These are phyloP conservation scores for Philonicus albiceps DNA, from an alignment of 2,888 invertebrate genomes.

Conservation along the genomic window DNA sequence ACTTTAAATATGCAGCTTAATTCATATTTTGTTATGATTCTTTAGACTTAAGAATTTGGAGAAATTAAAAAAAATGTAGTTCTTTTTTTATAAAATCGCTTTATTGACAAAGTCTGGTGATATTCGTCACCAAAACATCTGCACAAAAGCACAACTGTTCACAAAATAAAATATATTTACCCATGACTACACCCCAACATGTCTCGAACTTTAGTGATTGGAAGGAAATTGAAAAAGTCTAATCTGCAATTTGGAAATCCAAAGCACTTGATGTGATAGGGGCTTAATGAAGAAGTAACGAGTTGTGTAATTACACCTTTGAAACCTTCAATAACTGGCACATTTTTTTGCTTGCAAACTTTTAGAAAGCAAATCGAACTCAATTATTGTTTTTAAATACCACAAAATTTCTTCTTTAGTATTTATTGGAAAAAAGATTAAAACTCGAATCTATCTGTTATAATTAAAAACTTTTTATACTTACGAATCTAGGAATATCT, in stretches of 20 bases:
- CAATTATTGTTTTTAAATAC: not conserved
- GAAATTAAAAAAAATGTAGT: not conserved
- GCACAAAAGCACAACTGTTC: not conserved
- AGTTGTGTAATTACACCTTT: not conserved
- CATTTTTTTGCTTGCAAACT: not conserved
- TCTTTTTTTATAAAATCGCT: not conserved
- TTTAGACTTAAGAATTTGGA: no score
- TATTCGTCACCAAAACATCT: not conserved
- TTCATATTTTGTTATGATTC: no score
- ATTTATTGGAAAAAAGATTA: not conserved
- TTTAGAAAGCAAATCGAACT: not conserved
- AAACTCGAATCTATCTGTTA: not conserved
- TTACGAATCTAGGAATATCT: not conserved
- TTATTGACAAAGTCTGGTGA: not conserved
- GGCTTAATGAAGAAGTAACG: not conserved
- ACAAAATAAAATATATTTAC: constrained; percentile 31
- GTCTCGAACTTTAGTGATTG: not conserved
- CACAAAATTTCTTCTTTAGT: not conserved
- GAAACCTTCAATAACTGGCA: not conserved
- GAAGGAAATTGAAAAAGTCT: not conserved
- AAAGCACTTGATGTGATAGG: not conserved
- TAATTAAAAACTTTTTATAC: not conserved
- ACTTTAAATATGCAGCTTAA: no score
- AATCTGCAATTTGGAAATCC: not conserved
- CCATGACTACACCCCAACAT: not conserved